These are phyloP conservation scores for Urophycis tenuis DNA, from an alignment of 2,797 vertebrate species.

Conservation along the genomic window DNA sequence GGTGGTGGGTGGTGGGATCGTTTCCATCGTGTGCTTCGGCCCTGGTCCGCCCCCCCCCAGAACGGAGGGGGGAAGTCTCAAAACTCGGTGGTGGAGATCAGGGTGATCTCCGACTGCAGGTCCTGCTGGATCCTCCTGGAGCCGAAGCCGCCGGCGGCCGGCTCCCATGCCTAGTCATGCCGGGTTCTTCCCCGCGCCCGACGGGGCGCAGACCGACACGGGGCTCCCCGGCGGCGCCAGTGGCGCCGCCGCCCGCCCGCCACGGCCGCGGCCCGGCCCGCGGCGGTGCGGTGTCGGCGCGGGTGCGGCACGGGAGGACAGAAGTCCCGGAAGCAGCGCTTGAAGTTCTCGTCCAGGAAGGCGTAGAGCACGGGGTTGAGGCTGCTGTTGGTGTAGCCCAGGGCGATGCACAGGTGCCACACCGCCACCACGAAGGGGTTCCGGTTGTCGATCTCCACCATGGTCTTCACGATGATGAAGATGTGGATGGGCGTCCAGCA, in stretches of 20 bases:
- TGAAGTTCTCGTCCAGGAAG: conserved; percentile 92
- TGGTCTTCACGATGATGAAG: conserved; percentile 92
- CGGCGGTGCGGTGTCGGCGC: conserved; percentile 61
- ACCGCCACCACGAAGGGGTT: conserved; percentile 84
- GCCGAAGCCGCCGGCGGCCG: conserved; percentile 60
- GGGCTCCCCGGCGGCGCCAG: conserved; percentile 70
- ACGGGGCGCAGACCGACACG: conserved; percentile 75
- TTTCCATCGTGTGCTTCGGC: too few species aligned
- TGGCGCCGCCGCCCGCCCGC: too few species aligned
- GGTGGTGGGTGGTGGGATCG: too few species aligned
- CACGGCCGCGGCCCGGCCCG: conserved; percentile 69
- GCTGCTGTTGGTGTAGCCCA: conserved; percentile 95
- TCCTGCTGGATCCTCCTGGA: conserved; percentile 62
- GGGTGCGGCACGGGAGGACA: conserved; percentile 76
- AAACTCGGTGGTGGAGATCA: conserved; percentile 77
- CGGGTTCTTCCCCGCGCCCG: conserved; percentile 67
- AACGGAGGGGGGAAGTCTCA: conserved; percentile 47
- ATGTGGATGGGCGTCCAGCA: conserved; percentile 97
- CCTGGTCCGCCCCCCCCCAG: neutral
- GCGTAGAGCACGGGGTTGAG: conserved; percentile 91
- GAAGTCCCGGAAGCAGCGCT: conserved; percentile 89
- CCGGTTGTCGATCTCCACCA: conserved; percentile 83
- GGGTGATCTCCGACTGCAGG: conserved; percentile 73
- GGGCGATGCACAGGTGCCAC: conserved; percentile 90
- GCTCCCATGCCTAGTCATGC: conserved; percentile 79